Evolutionary conservation across 2,797 vertebrate species (phyloP).

Genomic region (Trachops cirrhosus): DNA sequence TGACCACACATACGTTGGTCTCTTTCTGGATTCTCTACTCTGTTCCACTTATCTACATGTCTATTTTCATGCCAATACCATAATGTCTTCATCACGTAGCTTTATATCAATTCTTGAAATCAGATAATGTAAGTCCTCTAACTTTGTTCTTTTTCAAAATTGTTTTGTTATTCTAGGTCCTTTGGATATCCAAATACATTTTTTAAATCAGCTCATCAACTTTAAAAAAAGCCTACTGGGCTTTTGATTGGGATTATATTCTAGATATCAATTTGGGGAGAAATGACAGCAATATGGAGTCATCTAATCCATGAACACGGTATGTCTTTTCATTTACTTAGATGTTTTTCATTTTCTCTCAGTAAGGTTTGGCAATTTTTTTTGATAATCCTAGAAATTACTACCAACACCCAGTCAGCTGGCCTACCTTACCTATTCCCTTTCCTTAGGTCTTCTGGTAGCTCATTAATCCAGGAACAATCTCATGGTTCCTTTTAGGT

Average conservation of each 20-base stretch:
- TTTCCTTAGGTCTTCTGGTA: not conserved
- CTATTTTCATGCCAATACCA: not conserved
- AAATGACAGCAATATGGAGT: not conserved
- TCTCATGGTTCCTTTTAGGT: not conserved
- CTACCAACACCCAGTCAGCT: not conserved
- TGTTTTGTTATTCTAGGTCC: not conserved
- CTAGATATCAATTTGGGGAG: not conserved
- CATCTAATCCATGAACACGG: not conserved
- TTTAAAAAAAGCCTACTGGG: not conserved
- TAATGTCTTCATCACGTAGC: not conserved
- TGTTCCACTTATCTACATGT: not conserved
- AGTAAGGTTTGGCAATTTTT: not conserved
- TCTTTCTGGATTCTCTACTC: not conserved
- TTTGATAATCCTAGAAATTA: constrained; percentile 27
- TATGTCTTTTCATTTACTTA: constrained; percentile 23
- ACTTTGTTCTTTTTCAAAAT: not conserved
- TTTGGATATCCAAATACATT: not conserved
- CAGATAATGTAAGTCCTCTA: not conserved
- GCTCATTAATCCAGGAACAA: constrained; percentile 14
- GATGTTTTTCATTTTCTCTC: constrained; percentile 17
- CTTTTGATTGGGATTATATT: not conserved
- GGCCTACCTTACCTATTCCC: not conserved
- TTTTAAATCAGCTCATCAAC: not conserved
- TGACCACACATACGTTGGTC: not conserved
- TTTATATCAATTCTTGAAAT: constrained; percentile 11